A percentile compares a stretch with the other conserved stretches of the same genome.
phyloP scores from a whole-genome alignment of 2,113 vertebrate genomes.

The Tamias sibiricus region DNA sequence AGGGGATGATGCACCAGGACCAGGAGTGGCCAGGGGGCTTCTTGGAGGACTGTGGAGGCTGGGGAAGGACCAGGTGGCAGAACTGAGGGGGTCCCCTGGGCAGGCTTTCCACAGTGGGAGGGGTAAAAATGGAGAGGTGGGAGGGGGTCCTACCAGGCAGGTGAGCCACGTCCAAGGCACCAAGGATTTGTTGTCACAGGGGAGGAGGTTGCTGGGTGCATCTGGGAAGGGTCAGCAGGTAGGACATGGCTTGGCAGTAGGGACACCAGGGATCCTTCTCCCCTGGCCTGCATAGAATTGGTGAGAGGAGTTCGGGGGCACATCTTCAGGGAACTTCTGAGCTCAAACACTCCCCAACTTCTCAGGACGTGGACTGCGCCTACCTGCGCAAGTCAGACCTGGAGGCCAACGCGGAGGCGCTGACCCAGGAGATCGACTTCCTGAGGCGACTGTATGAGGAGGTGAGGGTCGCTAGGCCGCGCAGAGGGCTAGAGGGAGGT shows the following conservation, averaged over 20 bases:
- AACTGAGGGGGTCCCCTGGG: background rate
- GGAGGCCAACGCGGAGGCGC: constrained; percentile 90
- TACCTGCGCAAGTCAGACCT: constrained; percentile 94
- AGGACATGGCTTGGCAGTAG: background rate
- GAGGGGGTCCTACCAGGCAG: background rate
- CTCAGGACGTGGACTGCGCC: constrained; percentile 91
- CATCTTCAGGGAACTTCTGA: background rate
- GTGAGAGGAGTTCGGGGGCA: background rate
- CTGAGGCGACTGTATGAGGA: constrained; percentile 91
- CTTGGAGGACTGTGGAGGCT: fast-evolving
- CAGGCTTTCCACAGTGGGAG: background rate
- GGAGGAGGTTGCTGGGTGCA: too few species aligned
- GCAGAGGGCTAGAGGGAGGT: background rate
- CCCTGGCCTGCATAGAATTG: background rate
- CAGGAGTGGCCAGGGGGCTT: background rate
- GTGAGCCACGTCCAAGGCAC: background rate
- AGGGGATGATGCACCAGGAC: background rate
- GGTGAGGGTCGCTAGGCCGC: constrained; percentile 80
- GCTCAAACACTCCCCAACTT: background rate
- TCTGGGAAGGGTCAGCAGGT: background rate
- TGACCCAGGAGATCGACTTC: constrained; percentile 96
- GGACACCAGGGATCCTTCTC: background rate
- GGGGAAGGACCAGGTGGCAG: too few species aligned
- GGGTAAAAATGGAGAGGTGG: background rate
- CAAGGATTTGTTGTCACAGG: background rate